Evolutionary conservation across 2,888 invertebrate genomes (phyloP).

Genomic region (Ernsta delagoae): DNA sequence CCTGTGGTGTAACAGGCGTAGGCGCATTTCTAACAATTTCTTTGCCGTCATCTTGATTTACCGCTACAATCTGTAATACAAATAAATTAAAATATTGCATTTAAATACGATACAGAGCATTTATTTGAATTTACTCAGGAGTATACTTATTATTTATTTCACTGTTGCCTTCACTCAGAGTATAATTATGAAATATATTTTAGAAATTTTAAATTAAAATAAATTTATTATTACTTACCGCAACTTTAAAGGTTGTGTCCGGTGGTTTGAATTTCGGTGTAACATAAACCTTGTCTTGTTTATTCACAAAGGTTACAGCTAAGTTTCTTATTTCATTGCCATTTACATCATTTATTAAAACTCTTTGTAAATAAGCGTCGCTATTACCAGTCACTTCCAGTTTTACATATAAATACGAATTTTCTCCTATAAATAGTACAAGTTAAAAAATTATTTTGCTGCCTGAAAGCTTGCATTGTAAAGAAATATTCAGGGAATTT

Average conservation of each 20-base stretch:
- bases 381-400: not conserved
- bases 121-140: too few relatives aligned
- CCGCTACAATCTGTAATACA: constrained; percentile 19
- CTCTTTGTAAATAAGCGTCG: constrained; percentile 4
- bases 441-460: too few relatives aligned
- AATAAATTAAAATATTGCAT: too few relatives aligned
- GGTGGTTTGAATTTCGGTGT: constrained; percentile 12
- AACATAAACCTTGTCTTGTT: constrained; percentile 8
- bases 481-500: too few relatives aligned
- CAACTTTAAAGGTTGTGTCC: constrained; percentile 10
- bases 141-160: too few relatives aligned
- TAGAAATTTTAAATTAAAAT: too few relatives aligned
- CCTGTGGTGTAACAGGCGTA: constrained; percentile 13
- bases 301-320: not conserved
- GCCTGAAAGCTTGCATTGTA: too few relatives aligned
- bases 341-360: constrained; percentile 7
- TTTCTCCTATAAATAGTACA: not conserved
- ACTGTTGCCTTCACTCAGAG: too few relatives aligned
- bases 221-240: constrained; percentile 1
- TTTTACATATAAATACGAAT: constrained; percentile 8
- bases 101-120: too few relatives aligned
- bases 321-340: constrained; percentile 11
- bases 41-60: not conserved
- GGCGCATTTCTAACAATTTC: not conserved
- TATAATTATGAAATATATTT: too few relatives aligned